Base-by-base conservation (phyloP, 2,113 vertebrate species). In the Columba janthina region DNA sequence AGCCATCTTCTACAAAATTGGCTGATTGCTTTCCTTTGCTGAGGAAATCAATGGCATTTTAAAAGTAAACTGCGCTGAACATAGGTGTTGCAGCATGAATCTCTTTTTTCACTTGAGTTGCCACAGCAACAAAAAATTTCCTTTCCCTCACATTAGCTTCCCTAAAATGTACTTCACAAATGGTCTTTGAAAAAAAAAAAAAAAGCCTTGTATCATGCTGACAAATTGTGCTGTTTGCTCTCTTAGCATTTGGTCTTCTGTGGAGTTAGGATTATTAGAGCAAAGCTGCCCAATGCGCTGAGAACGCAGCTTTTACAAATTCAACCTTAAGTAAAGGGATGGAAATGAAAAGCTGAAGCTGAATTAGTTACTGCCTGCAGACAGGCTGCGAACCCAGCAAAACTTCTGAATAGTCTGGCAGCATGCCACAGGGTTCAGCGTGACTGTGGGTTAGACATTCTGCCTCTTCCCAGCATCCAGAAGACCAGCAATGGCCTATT, bases 81-180 rank as follows among this genome's bases (percentile, higher is more conserved):
- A 79, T 65, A 95, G 87, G 74, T 60, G 93, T 83, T 87, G 60
- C 74, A 76, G 78, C 72, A 62, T 53, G 26, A 78, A 84, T 90
- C 64, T 70, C 34, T 80, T 85, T 91, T 95, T 94, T 89, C 7
- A 0, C 65, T 91, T 5, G 38, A 94, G 97, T 98, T 97, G 94
- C 97, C 94, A 96, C 96, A 97, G 97, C 97, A 97, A 98, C 94
- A 13, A 44, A 80, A 95, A 89, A 91, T 90, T 96, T 91, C 80
- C 62, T 91, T 93, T 96, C 84, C 91, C 74, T 86, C 74, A 65
- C 92, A 76, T 82, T 88, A 89, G 75, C 89, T 91, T 96, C 80
- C 74, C 90, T 94, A 84, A 93, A 98, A 97, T 94, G 94, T 58
- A 80, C 60, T 95, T 93, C 92, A 93, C 53, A 94, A 67, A 80